Base-by-base conservation (phyloP, 2,888 invertebrate genomes). In the Chesias legatella region DNA sequence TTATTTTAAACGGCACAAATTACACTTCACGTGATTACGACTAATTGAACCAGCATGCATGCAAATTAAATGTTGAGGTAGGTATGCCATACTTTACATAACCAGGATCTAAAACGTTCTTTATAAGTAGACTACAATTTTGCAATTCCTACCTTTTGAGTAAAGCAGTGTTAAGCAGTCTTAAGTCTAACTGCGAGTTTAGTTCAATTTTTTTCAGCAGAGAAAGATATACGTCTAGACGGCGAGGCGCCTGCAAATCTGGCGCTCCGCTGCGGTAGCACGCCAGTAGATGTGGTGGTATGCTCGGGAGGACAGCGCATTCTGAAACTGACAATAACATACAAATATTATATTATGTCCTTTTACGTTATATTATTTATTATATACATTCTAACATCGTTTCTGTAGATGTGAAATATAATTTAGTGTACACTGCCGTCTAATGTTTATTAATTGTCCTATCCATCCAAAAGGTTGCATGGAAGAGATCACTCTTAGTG, bases 121-220 rank as follows among this genome's bases (percentile, higher is more conserved):
- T 33, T 22, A 1, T 22, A 22, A 6, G n/a, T n/a, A n/a, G n/a
- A n/a, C 22, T 30, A 30, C 26, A 25, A 13, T 17, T 5, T 10
- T 32, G 22, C 13, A 25, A 22, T 11, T 30, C 22, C 60, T 75
- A 91, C 92, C 90, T 89, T 67, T 90, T 90, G 1, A 92, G 67
- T 49, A 92, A 67, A 5, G 90, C 82, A 7, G 90, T 80, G 38
- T 90, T 85, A 29, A 92, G 73, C 42, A 88, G 64, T 59, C 91
- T 81, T 63, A 91, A 79, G 57, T 92, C 88, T 4, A 90, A 74
- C 50, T 83, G 85, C 1, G 81, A 77, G 25, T 86, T 77, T 35
- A 73, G 66, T 64, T 94, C 93, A 37, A 92, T 69, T 72, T 91
- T 92, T 54, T 90, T 85, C 21, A 93, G 56, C 7, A 93, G 67